Evolutionary conservation across 2,113 vertebrate genomes (phyloP), one percentile per base, ranked within the genome.

Genomic region (Paratilapia polleni): DNA sequence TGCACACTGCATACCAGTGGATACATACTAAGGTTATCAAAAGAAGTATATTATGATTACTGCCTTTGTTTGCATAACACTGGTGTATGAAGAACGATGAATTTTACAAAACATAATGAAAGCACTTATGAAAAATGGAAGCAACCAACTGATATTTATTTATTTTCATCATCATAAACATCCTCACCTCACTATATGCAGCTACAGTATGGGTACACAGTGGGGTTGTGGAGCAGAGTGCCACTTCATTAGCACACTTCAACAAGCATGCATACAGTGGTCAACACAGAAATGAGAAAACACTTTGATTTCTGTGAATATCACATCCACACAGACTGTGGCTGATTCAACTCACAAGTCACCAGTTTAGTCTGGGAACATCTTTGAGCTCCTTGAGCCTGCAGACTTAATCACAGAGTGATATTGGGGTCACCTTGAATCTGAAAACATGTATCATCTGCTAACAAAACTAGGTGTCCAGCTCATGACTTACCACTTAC

Each of bases 251-350:
- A 75, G 49, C 36, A 43, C 68, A 82, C 57, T 14, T 66, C 34
- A 68, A 49, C 83, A 77, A 86, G 19, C 81, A 77, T 81, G 88
- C 83, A 84, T 17, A 70, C 74, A 92, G 82, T 80, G 79, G 77
- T 83, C 68, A 66, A 66, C 26, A 61, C 58, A 80, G 85, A 62
- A 77, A 85, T 14, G 19, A 66, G 52, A n/a, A 54, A 83, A 80
- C n/a, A 20, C 15, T 34, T 24, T 60, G 4, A 60, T 63, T 85
- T 78, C 68, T 78, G 61, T 61, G 62, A 59, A n/a, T 63, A 14
- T 63, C 38, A 54, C 36, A 78, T 60, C 77, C 63, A 78, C 28
- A 85, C 38, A 76, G 13, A 24, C 28, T 19, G 13, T 66, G 77
- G 8, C 4, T 15, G n/a, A 47, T 59, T 84, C 8, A 85, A 84